These are phyloP conservation scores for Micrasema minimum DNA, from an alignment of 1,140 invertebrate genomes.

Conservation along the genomic window DNA sequence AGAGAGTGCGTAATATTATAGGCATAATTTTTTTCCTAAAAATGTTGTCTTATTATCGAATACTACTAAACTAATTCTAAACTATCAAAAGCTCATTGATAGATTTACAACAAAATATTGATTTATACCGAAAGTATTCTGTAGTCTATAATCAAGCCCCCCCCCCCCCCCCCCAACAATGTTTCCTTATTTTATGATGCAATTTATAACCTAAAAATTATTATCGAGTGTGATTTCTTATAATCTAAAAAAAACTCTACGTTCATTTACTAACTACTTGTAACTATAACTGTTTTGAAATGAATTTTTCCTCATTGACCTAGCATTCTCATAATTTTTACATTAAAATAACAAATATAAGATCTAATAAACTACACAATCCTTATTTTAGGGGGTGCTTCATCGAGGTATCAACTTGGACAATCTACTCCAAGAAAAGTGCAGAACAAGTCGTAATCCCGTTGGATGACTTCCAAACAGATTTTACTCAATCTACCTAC, in stretches of 20 bases:
- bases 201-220: slow-evolving; percentile 2
- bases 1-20: neutral
- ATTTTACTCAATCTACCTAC: neutral
- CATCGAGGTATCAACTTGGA: neutral
- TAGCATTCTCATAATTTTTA: too few species aligned
- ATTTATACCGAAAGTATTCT: too few species aligned
- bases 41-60: slow-evolving; percentile 7
- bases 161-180: too few species aligned
- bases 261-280: too few species aligned
- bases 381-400: neutral
- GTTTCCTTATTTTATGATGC: neutral
- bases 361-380: too few species aligned
- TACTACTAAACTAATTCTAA: neutral
- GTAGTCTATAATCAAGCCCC: too few species aligned
- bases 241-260: neutral
- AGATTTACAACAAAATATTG: neutral
- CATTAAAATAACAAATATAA: too few species aligned
- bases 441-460: neutral
- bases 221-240: neutral
- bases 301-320: too few species aligned
- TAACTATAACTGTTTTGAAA: too few species aligned
- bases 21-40: neutral
- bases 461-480: neutral
- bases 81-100: neutral
- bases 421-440: neutral